Evolutionary conservation across 2,113 vertebrate species (phyloP).

Genomic region (Callionymus lyra): DNA sequence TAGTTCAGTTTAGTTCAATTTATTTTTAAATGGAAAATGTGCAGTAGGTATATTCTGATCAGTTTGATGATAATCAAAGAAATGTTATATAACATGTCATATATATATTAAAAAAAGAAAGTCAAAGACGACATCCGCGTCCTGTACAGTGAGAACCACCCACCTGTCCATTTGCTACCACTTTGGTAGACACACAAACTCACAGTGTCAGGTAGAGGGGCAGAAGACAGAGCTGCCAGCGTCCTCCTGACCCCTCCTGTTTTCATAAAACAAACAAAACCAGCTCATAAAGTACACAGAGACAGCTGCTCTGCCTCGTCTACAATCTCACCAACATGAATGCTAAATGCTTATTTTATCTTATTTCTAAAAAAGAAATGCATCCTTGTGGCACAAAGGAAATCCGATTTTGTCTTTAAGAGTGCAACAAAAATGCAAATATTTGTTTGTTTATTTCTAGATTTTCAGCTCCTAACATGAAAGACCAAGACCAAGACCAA

Average conservation of each 20-base stretch:
- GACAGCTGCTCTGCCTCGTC: constrained; percentile 52
- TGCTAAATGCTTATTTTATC: no score
- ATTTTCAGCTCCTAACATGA: no score
- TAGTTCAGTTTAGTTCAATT: no score
- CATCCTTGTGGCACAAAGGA: no score
- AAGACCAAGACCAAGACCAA: no score
- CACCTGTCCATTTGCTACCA: constrained; percentile 48
- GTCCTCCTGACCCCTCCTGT: constrained; percentile 45
- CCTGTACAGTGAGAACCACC: constrained; percentile 42
- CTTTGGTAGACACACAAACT: constrained; percentile 13
- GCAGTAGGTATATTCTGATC: no score
- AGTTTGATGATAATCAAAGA: neutral
- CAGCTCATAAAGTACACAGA: constrained; percentile 60
- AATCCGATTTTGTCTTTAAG: no score
- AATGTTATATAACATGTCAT: neutral
- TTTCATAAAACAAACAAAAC: constrained; percentile 54
- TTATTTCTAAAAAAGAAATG: no score
- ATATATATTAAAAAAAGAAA: no score
- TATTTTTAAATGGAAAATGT: no score
- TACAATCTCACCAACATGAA: constrained; percentile 37
- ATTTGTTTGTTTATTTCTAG: no score
- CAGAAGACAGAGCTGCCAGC: constrained; percentile 61
- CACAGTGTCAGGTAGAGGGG: constrained; percentile 32
- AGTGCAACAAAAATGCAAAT: no score
- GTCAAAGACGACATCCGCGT: constrained; percentile 15